Evolutionary conservation across 1,140 invertebrate genomes (phyloP), one percentile per base, ranked within the genome.

Genomic region (Diachasma alloeum): DNA sequence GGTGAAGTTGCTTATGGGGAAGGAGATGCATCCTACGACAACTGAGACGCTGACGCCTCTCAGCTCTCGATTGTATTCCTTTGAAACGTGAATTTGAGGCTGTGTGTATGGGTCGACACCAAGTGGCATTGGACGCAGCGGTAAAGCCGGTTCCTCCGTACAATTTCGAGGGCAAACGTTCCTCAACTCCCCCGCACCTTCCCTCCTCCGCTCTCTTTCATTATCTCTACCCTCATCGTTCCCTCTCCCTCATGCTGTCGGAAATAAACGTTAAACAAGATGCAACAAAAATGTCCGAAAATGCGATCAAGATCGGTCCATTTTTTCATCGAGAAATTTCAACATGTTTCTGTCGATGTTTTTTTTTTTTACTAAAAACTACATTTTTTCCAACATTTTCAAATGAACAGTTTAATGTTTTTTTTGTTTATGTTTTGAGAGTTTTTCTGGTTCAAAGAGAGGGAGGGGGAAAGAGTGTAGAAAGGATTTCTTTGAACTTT

Each of bases 111-210:
- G 48, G 56, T 71, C 46, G 70, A 73, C 19, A 44, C 48, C 22
- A 19, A 46, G 46, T 76, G 74, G 68, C 74, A 76, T 76, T 76
- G 74, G 42, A 74, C 63, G 72, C 59, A 70, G 53, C 67, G 48
- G 48, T 71, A 70, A 76, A 76, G 74, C 74, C 74, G 68, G 74
- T 76, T 76, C 22, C 67, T 70, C 59, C 56, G 63, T 67, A 63
- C 73, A 39, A 71, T 71, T 71, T 76, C 74, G 74, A 76, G 74
- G 68, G 68, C 74, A 76, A 36, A 59, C 66, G 15, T 31, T 37
- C 26, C 31, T 42, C 39, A 46, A 46, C 44, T 46, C 44, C 44
- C 44, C 44, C 44, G 9, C 44, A 46, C 44, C 44, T 11, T 17
- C 53, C 22, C 53, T 17, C 17, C 53, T 17, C 53, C 1, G 4